phyloP scores from a whole-genome alignment of 2,888 invertebrate genomes.

The Strigamia crassipes region DNA sequence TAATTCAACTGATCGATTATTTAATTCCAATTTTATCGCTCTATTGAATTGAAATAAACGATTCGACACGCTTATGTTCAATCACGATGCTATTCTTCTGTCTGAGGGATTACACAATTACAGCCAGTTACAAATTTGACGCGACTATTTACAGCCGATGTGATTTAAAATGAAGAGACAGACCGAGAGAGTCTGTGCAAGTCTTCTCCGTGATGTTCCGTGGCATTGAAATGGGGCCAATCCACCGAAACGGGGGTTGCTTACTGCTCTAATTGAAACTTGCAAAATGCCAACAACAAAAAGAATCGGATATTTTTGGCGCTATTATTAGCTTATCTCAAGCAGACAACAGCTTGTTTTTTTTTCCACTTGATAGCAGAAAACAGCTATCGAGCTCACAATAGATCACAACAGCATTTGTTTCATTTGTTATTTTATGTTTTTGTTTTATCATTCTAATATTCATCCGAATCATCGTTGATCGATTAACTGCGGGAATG shows the following conservation, averaged over 20 bases:
- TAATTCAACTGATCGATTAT: conserved; percentile 15
- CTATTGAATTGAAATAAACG: conserved; percentile 2
- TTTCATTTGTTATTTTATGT: background rate
- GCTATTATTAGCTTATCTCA: too few relatives aligned
- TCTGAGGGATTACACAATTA: background rate
- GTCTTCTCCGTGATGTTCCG: background rate
- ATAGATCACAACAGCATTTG: background rate
- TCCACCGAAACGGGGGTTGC: background rate
- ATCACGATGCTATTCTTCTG: background rate
- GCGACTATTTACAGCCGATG: background rate
- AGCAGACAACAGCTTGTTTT: too few relatives aligned
- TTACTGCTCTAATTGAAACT: background rate
- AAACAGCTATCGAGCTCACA: background rate
- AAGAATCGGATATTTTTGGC: too few relatives aligned
- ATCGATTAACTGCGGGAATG: background rate
- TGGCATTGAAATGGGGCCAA: background rate
- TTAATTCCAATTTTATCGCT: background rate
- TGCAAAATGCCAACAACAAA: too few relatives aligned
- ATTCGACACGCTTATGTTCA: background rate
- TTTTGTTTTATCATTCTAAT: background rate
- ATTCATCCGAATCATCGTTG: background rate
- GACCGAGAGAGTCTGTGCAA: background rate
- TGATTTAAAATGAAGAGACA: background rate
- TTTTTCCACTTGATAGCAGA: background rate
- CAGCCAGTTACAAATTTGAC: background rate